Evolutionary conservation across 2,888 invertebrate genomes (phyloP), one percentile per base, ranked within the genome.

Genomic region (Beris chalybata): DNA sequence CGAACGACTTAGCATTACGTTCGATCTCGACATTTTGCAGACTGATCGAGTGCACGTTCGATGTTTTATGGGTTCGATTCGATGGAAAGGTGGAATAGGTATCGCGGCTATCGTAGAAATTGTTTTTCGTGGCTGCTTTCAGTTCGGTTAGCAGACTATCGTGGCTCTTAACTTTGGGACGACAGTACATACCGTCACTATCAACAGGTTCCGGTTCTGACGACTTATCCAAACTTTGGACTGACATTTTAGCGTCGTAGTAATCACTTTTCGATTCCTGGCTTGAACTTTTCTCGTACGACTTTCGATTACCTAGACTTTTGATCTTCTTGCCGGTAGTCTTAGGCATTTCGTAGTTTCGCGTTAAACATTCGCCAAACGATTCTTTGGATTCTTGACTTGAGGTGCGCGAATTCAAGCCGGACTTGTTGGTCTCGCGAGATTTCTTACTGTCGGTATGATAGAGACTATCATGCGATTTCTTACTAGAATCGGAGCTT

Each of bases 21-120:
- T 89, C 88, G 56, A 88, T 83, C 78, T 89, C 89, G 0, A 89
- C 89, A 77, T 89, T 86, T 76, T 89, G 89, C 67, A 89, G 79
- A 73, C 88, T 89, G 12, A 88, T 86, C 1, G 88, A 86, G 76
- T 87, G 88, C 64, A 88, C 85, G 53, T 88, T 85, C 11, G 85
- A 85, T 1, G 83, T 82, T 73, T 85, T 87, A 67, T 85, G 84
- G 0, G 74, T 73, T 47, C 81, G 83, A 72, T 86, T 86, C 70
- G 84, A 84, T 1, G 86, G 86, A 70, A 86, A 86, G 6, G 86
- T 86, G 0, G 86, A 86, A 71, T 86, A 86, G 4, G 84, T 85
- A 69, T 86, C 86, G 29, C 85, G 84, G 53, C 85, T 83, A 71
- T 85, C 85, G 74, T 85, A 86, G 43, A 85, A 80, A 56, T 56